Conservation (phyloP, 37 sponge, comb jelly and placozoan genomes). For the Lycopodina hypogea region DNA sequence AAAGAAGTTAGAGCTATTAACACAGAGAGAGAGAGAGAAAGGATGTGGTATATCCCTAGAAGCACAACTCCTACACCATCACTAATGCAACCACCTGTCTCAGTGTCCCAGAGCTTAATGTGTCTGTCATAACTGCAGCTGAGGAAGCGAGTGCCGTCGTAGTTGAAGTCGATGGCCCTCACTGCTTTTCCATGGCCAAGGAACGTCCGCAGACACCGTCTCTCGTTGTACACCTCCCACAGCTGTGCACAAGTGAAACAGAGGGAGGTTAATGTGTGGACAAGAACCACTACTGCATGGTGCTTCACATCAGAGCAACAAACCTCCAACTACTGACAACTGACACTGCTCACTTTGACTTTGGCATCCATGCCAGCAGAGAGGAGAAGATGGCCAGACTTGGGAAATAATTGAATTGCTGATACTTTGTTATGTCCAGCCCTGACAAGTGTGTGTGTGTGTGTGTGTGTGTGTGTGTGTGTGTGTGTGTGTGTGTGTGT, state of each 20-base stretch:
- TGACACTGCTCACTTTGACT: slow-evolving; percentile 82
- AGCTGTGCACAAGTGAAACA: slow-evolving; percentile 54
- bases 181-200: slow-evolving; percentile 92
- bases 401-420: slow-evolving; percentile 84
- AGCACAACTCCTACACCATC: too few species aligned
- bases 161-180: slow-evolving; percentile 85
- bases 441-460: slow-evolving; percentile 31
- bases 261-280: too few species aligned
- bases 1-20: too few species aligned
- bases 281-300: background rate
- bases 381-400: slow-evolving; percentile 89
- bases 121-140: slow-evolving; percentile 88
- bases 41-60: too few species aligned
- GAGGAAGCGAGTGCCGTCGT: slow-evolving; percentile 92
- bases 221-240: slow-evolving; percentile 94
- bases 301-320: too few species aligned
- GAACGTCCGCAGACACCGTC: slow-evolving; percentile 85
- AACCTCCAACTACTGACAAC: too few species aligned
- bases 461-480: slow-evolving; percentile 17
- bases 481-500: too few species aligned
- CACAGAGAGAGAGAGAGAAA: too few species aligned
- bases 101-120: slow-evolving; percentile 97
- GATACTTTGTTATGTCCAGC: slow-evolving; percentile 89
- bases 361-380: slow-evolving; percentile 96
- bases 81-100: slow-evolving; percentile 92